phyloP scores from a whole-genome alignment of 2,888 invertebrate species.

The Bruchidius siliquastri region DNA sequence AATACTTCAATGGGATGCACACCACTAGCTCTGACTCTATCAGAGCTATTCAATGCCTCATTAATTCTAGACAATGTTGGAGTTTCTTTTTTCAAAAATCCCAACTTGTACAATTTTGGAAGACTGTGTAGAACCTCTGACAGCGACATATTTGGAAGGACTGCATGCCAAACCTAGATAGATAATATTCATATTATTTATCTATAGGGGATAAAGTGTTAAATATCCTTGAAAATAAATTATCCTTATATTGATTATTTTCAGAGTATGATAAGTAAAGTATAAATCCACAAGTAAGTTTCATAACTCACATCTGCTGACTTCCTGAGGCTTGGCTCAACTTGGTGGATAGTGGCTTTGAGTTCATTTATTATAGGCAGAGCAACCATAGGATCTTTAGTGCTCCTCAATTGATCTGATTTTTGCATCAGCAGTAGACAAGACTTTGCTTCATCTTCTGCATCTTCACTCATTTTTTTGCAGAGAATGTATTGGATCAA shows the following conservation, averaged over 20 bases:
- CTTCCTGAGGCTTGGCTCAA: conserved; percentile 64
- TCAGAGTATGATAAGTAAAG: no score
- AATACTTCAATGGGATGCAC: conserved; percentile 56
- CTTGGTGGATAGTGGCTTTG: conserved; percentile 59
- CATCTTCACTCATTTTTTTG: conserved; percentile 50
- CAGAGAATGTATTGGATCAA: conserved; percentile 50
- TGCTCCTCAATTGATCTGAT: conserved; percentile 48
- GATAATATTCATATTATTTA: conserved; percentile 7
- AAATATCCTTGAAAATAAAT: no score
- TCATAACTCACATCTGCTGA: conserved; percentile 53
- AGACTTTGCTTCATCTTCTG: conserved; percentile 38
- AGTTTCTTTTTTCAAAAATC: conserved; percentile 53
- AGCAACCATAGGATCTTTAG: conserved; percentile 49
- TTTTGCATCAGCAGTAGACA: conserved; percentile 49
- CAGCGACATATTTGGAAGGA: conserved; percentile 54
- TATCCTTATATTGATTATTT: no score
- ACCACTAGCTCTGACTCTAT: conserved; percentile 44
- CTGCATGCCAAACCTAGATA: conserved; percentile 58
- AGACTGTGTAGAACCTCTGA: conserved; percentile 52
- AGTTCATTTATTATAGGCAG: conserved; percentile 50
- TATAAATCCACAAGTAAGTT: no score
- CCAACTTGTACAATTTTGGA: conserved; percentile 60
- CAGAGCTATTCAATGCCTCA: conserved; percentile 51
- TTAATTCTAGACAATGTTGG: conserved; percentile 52
- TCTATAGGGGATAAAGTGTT: no score